A percentile compares a stretch with the other conserved stretches of the same genome.
phyloP scores from a whole-genome alignment of 2,797 vertebrate genomes.

The Crocodylus rhombifer region DNA sequence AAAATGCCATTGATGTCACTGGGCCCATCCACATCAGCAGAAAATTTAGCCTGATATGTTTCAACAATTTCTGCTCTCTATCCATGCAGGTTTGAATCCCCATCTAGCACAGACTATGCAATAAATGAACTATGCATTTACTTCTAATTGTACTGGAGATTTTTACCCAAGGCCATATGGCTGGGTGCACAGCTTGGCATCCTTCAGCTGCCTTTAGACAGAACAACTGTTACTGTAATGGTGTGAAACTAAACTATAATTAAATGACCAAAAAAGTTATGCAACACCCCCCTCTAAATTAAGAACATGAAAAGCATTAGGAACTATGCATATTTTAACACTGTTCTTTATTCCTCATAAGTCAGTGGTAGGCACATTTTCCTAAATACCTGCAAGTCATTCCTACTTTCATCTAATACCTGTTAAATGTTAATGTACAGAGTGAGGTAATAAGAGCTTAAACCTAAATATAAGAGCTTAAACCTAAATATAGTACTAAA shows the following conservation, averaged over 20 bases:
- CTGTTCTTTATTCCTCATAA: not conserved
- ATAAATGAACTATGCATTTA: slow-evolving; percentile 15
- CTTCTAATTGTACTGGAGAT: slow-evolving; percentile 43
- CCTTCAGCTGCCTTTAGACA: not conserved
- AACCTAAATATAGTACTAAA: not conserved
- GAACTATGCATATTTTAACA: not conserved
- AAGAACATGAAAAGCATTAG: not conserved
- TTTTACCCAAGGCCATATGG: not conserved
- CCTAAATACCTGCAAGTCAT: not conserved
- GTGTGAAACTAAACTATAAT: slow-evolving; percentile 39
- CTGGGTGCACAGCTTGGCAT: not conserved
- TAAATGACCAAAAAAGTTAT: slow-evolving; percentile 5
- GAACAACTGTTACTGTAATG: not conserved
- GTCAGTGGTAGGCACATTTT: not conserved
- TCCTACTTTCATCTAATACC: not conserved
- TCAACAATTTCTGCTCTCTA: slow-evolving; percentile 18
- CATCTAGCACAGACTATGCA: slow-evolving; percentile 31
- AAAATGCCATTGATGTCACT: not conserved
- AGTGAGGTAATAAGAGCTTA: not conserved
- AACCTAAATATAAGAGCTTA: not conserved
- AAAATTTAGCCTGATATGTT: not conserved
- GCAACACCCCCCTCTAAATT: not conserved
- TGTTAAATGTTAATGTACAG: not conserved
- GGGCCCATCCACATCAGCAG: not conserved
- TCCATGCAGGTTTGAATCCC: slow-evolving; percentile 31